Percentiles rank a stretch among this genome's conserved stretches.
phyloP scores from a whole-genome alignment of 2,797 vertebrate genomes.

The Echeneis naucrates region DNA sequence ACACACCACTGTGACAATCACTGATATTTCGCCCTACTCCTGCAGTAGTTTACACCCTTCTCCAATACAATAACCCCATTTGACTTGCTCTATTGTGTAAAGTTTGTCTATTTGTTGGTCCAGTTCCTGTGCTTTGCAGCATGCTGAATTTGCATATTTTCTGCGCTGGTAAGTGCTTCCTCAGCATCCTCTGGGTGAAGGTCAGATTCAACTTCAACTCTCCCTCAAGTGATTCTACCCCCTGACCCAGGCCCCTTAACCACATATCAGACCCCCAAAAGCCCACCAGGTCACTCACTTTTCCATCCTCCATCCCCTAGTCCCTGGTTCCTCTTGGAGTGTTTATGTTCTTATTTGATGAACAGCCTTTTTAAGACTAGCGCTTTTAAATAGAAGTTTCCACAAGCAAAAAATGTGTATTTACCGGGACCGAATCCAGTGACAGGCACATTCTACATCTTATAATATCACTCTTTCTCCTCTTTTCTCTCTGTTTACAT shows the following conservation, averaged over 20 bases:
- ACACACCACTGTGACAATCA: constrained; percentile 19
- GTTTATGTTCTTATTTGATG: constrained; percentile 21
- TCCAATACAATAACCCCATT: constrained; percentile 1
- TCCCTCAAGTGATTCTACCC: constrained; percentile 26
- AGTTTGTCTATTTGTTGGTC: constrained; percentile 6
- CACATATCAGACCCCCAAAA: constrained; percentile 26
- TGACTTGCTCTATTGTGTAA: constrained; percentile 7
- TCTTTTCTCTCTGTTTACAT: constrained; percentile 33
- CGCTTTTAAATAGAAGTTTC: constrained; percentile 43
- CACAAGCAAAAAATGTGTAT: constrained; percentile 49
- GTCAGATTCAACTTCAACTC: constrained; percentile 31
- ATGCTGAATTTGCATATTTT: constrained; percentile 12
- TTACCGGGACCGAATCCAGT: too few relatives aligned
- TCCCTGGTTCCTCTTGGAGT: background rate
- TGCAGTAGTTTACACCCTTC: background rate
- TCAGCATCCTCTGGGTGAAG: constrained; percentile 35
- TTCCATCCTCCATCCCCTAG: background rate
- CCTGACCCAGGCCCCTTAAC: constrained; percentile 33
- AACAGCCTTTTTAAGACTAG: constrained; percentile 36
- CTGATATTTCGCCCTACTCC: constrained; percentile 2
- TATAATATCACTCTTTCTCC: constrained; percentile 51
- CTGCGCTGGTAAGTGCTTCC: background rate
- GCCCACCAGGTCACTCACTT: constrained; percentile 17
- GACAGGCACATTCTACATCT: too few relatives aligned
- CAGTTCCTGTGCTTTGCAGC: background rate